phyloP scores from a whole-genome alignment of 2,888 invertebrate genomes.

The Nemoura dubitans region DNA sequence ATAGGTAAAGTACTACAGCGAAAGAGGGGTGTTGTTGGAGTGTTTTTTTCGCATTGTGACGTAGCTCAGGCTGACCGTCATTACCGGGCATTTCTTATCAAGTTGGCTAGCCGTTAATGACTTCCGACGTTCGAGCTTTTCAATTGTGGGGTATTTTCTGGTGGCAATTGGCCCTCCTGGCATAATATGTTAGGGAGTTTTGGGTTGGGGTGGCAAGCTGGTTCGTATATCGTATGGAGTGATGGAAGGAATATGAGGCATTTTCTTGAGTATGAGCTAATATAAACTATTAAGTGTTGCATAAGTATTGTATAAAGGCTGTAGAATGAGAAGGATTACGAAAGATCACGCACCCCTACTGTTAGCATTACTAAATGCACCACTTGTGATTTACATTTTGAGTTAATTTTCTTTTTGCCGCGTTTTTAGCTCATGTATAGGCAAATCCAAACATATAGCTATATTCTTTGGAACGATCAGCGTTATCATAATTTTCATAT shows the following conservation, averaged over 20 bases:
- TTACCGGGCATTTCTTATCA: slow-evolving; percentile 14
- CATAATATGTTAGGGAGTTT: no score
- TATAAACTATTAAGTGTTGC: not conserved
- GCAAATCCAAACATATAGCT: no score
- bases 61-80: not conserved
- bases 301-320: slow-evolving; percentile 37
- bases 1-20: no score
- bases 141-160: slow-evolving; percentile 48
- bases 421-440: not conserved
- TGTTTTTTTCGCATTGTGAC: not conserved
- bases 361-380: slow-evolving; percentile 49
- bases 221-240: not conserved
- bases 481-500: not conserved
- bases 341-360: slow-evolving; percentile 48
- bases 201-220: no score
- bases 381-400: slow-evolving; percentile 28
- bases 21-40: not conserved
- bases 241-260: not conserved
- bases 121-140: slow-evolving; percentile 50
- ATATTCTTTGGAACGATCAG: no score
- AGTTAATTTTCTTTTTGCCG: not conserved
- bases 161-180: not conserved
- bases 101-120: slow-evolving; percentile 48
- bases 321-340: slow-evolving; percentile 46
- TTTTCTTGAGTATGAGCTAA: not conserved